These are phyloP conservation scores for Tauraco erythrolophus DNA, from an alignment of 2,113 vertebrate species.

Conservation along the genomic window DNA sequence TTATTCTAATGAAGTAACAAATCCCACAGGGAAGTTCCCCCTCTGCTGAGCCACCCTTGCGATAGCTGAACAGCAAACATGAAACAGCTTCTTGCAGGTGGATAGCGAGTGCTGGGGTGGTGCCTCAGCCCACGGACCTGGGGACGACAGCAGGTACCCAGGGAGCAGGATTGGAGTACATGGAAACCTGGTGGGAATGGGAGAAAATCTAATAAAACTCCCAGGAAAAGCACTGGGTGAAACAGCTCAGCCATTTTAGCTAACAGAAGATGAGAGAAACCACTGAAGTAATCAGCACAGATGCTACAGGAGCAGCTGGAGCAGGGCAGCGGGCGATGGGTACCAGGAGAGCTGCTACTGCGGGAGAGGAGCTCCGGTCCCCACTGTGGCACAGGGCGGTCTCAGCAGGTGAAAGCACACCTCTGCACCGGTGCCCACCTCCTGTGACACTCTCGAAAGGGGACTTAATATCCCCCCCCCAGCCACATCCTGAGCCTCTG, in stretches of 20 bases:
- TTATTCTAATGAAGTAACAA: constrained; percentile 10
- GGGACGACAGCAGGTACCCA: neutral
- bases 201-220: neutral
- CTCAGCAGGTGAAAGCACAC: neutral
- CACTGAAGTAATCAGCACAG: neutral
- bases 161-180: neutral
- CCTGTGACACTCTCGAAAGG: too few relatives aligned
- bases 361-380: neutral
- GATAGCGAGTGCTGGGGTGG: neutral
- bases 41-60: neutral
- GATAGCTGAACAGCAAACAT: neutral
- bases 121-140: neutral
- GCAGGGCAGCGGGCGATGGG: neutral
- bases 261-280: neutral
- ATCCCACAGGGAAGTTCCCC: neutral
- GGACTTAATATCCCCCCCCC: neutral
- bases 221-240: neutral
- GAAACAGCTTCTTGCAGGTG: neutral
- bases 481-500: neutral
- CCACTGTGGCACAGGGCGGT: accelerated
- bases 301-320: neutral
- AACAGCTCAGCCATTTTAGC: neutral
- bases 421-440: neutral
- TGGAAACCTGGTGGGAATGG: neutral
- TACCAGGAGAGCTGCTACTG: neutral